Conservation (phyloP, 2,888 invertebrate species). For the Serrognathus titanus region DNA sequence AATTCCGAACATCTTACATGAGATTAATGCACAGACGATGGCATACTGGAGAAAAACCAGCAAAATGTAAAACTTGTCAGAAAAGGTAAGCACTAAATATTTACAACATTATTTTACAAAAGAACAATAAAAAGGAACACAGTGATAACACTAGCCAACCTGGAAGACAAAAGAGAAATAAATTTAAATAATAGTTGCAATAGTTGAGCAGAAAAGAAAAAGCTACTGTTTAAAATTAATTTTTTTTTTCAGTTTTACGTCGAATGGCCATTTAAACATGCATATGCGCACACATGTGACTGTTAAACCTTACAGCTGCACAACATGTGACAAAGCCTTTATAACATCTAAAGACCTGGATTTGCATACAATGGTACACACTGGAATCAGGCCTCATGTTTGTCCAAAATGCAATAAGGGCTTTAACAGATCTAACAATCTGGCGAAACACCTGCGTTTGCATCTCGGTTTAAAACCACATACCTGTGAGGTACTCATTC, state of each 20-base stretch:
- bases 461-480: not conserved
- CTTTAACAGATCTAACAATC: not conserved
- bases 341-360: not conserved
- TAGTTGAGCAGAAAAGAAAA: too few relatives aligned
- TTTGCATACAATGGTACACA: not conserved
- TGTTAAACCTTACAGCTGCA: not conserved
- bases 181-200: too few relatives aligned
- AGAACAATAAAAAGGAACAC: too few relatives aligned
- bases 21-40: constrained; percentile 11
- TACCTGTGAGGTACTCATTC: not conserved
- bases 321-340: not conserved
- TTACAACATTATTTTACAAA: too few relatives aligned
- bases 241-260: not conserved
- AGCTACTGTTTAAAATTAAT: too few relatives aligned
- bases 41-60: constrained; percentile 9
- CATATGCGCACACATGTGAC: not conserved
- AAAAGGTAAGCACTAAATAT: constrained; percentile 3
- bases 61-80: constrained; percentile 1
- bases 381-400: not conserved
- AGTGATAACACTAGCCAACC: too few relatives aligned
- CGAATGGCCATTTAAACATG: not conserved
- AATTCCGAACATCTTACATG: constrained; percentile 6
- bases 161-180: too few relatives aligned
- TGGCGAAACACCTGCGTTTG: not conserved
- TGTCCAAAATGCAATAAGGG: not conserved